Conservation (phyloP, 2,113 vertebrate species). For the Rhipidura dahli region DNA sequence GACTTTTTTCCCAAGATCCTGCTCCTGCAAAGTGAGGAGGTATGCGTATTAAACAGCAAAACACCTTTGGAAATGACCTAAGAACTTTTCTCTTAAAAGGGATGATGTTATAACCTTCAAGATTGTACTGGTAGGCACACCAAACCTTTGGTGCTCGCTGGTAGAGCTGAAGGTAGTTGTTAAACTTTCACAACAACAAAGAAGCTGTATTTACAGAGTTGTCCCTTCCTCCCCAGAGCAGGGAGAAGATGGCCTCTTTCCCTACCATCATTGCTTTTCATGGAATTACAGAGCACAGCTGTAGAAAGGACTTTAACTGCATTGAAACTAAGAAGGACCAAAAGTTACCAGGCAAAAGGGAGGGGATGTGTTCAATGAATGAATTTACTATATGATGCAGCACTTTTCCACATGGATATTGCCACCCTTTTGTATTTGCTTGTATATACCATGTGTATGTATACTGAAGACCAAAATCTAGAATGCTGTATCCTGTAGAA, state of each 20-base stretch:
- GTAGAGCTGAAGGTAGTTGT: background rate
- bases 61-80: slow-evolving; percentile 1
- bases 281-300: background rate
- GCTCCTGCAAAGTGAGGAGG: background rate
- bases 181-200: background rate
- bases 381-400: background rate
- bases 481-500: background rate
- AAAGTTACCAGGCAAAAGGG: background rate
- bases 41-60: slow-evolving; percentile 35
- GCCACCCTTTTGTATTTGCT: background rate
- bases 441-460: accelerated
- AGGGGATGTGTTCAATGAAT: background rate
- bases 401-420: background rate
- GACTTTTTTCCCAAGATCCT: background rate
- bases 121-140: background rate
- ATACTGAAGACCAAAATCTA: background rate
- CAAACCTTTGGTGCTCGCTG: background rate
- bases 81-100: background rate
- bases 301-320: background rate
- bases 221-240: background rate
- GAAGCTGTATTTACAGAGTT: background rate
- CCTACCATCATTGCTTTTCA: background rate
- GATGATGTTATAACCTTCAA: background rate
- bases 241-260: background rate
- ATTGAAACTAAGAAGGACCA: background rate